Evolutionary conservation across 2,888 invertebrate genomes (phyloP).

Genomic region (Germaria angustata): DNA sequence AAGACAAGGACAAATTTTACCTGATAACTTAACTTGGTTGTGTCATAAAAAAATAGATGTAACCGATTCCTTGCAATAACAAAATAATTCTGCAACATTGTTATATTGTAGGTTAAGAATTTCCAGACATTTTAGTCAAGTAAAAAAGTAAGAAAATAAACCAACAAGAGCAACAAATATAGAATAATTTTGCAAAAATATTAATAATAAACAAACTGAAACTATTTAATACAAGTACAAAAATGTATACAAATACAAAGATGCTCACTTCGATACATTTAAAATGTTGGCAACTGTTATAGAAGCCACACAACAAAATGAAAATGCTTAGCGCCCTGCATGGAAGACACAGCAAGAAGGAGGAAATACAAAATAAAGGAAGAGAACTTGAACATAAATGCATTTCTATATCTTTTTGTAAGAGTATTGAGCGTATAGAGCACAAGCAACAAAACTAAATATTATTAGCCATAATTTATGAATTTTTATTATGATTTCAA

Average conservation of each 20-base stretch:
- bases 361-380: constrained; percentile 31
- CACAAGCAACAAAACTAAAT: constrained; percentile 51
- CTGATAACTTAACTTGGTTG: too few relatives aligned
- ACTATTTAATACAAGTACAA: constrained; percentile 49
- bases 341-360: constrained; percentile 2
- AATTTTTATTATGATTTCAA: constrained; percentile 64
- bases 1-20: too few relatives aligned
- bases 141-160: constrained; percentile 42
- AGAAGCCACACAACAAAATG: constrained; percentile 44
- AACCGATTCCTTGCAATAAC: too few relatives aligned
- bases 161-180: neutral
- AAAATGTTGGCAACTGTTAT: constrained; percentile 57
- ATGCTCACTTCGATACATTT: constrained; percentile 6
- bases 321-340: constrained; percentile 11
- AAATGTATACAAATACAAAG: neutral
- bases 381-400: neutral
- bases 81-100: too few relatives aligned
- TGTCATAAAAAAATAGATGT: too few relatives aligned
- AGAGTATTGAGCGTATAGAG: constrained; percentile 15
- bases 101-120: too few relatives aligned
- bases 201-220: constrained; percentile 26
- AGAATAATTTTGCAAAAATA: neutral
- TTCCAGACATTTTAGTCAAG: too few relatives aligned
- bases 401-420: neutral
- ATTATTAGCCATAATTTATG: constrained; percentile 66